Evolutionary conservation across 2,797 vertebrate species (phyloP).

Genomic region (Coregonus suidteri): DNA sequence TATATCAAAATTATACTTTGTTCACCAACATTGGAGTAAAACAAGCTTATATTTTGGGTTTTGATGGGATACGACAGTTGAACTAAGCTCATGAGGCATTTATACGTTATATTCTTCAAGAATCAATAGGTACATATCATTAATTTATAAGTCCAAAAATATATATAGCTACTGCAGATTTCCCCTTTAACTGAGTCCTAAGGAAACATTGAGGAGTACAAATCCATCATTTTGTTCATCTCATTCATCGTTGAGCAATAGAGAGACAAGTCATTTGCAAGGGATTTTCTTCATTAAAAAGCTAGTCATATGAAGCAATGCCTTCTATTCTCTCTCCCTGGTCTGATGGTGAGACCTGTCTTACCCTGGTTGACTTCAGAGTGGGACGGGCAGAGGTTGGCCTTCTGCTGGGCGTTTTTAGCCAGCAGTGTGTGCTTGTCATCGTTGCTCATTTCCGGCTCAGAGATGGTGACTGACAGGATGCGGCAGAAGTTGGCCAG

Average conservation of each 20-base stretch:
- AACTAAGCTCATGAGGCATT: no score
- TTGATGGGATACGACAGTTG: no score
- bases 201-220: no score
- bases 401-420: constrained; percentile 97
- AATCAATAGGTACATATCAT: no score
- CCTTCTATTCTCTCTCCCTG: not conserved
- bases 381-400: constrained; percentile 85
- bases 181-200: no score
- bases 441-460: constrained; percentile 92
- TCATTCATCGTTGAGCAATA: not conserved
- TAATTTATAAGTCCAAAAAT: no score
- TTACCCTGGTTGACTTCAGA: constrained; percentile 97
- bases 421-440: constrained; percentile 97
- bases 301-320: not conserved
- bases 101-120: no score
- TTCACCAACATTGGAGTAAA: no score
- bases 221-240: no score
- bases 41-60: no score
- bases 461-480: constrained; percentile 97
- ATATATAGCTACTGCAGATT: no score
- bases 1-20: no score
- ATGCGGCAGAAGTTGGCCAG: constrained; percentile 98
- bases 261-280: not conserved
- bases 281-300: not conserved
- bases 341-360: not conserved